Evolutionary conservation across 2,797 vertebrate genomes (phyloP).

Genomic region (Nannoperca australis): DNA sequence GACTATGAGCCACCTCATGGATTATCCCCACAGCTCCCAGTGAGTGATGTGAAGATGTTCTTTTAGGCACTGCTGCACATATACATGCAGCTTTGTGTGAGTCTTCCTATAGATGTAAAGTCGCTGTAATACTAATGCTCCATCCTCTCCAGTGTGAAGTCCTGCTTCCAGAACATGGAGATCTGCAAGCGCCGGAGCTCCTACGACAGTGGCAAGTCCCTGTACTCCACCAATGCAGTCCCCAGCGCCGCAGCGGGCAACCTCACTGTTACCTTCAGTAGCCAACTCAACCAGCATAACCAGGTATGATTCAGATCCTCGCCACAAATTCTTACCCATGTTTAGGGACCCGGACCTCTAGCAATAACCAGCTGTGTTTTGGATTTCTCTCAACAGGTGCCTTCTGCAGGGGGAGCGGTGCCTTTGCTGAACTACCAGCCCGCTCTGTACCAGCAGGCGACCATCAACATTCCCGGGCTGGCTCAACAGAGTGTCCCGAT

Average conservation of each 20-base stretch:
- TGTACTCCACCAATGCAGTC: slow-evolving; percentile 94
- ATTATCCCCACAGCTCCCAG: slow-evolving; percentile 98
- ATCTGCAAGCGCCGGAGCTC: slow-evolving; percentile 95
- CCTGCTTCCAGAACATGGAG: slow-evolving; percentile 99
- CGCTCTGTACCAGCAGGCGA: slow-evolving; percentile 96
- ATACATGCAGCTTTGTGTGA: neutral
- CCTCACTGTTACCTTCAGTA: slow-evolving; percentile 98
- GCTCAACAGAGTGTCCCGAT: slow-evolving; percentile 95
- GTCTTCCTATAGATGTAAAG: neutral
- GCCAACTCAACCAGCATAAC: slow-evolving; percentile 97
- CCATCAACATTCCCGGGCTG: slow-evolving; percentile 96
- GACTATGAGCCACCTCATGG: slow-evolving; percentile 96
- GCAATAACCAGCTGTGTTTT: slow-evolving; percentile 74
- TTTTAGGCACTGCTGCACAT: no score
- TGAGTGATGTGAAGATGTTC: slow-evolving; percentile 68
- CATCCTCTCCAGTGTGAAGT: slow-evolving; percentile 90
- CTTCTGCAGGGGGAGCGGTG: slow-evolving; percentile 93
- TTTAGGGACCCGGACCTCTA: neutral
- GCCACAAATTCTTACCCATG: neutral
- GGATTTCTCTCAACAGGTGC: slow-evolving; percentile 89
- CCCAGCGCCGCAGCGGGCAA: slow-evolving; percentile 96
- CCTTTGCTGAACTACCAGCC: slow-evolving; percentile 98
- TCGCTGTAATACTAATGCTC: neutral
- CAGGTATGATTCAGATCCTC: slow-evolving; percentile 83
- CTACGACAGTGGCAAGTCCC: slow-evolving; percentile 94